Percentiles rank a stretch among this genome's conserved stretches.
Evolutionary conservation across 2,113 vertebrate genomes (phyloP).

Genomic region (Pionites leucogaster): DNA sequence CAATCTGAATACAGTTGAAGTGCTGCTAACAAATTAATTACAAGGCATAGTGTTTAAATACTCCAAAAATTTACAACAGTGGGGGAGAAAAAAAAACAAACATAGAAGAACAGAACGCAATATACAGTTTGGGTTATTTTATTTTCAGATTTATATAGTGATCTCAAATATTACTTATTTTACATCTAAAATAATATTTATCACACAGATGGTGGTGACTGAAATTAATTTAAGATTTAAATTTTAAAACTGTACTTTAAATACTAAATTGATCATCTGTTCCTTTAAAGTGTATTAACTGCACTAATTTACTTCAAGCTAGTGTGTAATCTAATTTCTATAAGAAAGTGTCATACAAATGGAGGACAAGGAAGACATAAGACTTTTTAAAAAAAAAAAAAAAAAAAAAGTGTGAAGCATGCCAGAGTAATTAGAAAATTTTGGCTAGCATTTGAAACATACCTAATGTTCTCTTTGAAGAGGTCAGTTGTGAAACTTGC

Average conservation of each 20-base stretch:
- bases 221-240: slow-evolving; percentile 19
- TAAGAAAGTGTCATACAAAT: slow-evolving; percentile 33
- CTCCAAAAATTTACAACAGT: neutral
- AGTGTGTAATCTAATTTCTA: slow-evolving; percentile 53
- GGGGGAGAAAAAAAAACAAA: neutral
- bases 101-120: neutral
- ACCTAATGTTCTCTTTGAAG: neutral
- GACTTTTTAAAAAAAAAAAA: neutral
- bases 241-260: slow-evolving; percentile 12
- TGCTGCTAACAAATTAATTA: neutral
- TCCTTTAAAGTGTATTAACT: slow-evolving; percentile 55
- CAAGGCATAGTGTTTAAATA: neutral
- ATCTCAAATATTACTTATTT: neutral
- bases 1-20: neutral
- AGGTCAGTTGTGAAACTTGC: neutral
- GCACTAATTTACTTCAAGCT: slow-evolving; percentile 34
- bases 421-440: neutral
- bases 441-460: neutral
- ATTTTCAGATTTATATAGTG: neutral
- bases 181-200: neutral
- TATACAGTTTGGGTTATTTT: rapidly evolving
- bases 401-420: neutral
- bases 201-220: neutral
- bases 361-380: neutral
- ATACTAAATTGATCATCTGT: slow-evolving; percentile 37